phyloP scores from a whole-genome alignment of 2,888 invertebrate genomes.

The Lycocerus yunnanus region DNA sequence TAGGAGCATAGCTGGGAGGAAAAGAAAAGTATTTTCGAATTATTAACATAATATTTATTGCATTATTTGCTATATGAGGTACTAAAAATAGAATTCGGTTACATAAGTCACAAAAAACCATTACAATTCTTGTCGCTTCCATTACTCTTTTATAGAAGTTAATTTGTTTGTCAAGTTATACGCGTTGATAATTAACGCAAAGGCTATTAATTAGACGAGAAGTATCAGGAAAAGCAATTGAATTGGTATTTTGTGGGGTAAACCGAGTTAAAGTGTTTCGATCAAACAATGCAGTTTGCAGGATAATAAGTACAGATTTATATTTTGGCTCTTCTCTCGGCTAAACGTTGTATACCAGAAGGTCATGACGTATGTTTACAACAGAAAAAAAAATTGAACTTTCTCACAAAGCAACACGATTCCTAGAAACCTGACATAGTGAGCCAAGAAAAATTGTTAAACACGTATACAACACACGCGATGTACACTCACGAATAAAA shows the following conservation, averaged over 20 bases:
- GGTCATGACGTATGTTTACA: conserved; percentile 44
- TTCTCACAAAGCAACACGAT: conserved; percentile 55
- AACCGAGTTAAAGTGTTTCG: neutral
- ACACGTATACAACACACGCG: conserved; percentile 53
- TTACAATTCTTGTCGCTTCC: neutral
- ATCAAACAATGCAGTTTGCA: neutral
- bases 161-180: neutral
- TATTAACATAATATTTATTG: too few relatives aligned
- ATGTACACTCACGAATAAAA: conserved; percentile 49
- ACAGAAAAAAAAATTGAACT: conserved; percentile 50
- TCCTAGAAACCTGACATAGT: conserved; percentile 56
- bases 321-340: neutral
- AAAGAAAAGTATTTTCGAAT: neutral
- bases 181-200: neutral
- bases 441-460: conserved; percentile 56
- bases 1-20: neutral
- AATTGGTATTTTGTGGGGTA: neutral
- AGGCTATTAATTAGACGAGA: neutral
- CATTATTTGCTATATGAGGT: neutral
- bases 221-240: neutral
- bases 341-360: conserved; percentile 33
- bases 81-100: neutral
- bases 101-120: neutral
- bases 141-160: neutral
- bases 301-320: neutral